phyloP scores from a whole-genome alignment of 2,888 invertebrate species.

The Minunthozetes semirufus region DNA sequence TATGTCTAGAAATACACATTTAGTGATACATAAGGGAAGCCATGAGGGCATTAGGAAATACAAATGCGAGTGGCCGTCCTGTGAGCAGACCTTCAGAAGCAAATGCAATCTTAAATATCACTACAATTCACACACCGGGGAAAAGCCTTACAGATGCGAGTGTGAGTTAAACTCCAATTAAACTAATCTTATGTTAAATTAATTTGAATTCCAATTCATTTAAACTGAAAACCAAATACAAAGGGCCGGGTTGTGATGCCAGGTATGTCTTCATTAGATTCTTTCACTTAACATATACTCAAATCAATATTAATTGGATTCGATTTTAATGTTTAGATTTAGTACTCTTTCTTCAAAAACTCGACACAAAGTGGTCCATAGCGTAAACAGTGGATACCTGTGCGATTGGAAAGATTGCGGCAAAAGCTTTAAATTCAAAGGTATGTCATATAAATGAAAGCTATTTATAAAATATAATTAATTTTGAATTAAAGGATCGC shows the following conservation, averaged over 20 bases:
- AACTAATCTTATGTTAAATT: not conserved
- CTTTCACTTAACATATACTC: not conserved
- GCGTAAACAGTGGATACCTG: not conserved
- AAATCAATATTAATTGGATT: not conserved
- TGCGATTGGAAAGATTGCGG: not conserved
- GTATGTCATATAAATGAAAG: not conserved
- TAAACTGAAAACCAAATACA: not conserved
- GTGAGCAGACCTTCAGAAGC: not conserved
- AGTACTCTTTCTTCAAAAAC: not conserved
- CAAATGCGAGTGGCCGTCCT: not conserved
- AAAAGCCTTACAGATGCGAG: slow-evolving; percentile 3
- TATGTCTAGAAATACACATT: not conserved
- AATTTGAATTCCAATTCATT: not conserved
- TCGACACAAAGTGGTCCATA: slow-evolving; percentile 7
- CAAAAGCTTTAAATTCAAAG: slow-evolving; percentile 8
- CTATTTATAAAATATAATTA: too few relatives aligned
- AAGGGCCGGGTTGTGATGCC: slow-evolving; percentile 18
- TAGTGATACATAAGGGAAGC: not conserved
- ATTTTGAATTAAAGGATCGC: too few relatives aligned
- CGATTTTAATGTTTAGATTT: not conserved
- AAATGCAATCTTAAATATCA: slow-evolving; percentile 2
- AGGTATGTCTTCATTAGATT: not conserved
- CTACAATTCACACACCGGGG: not conserved
- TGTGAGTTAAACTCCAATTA: not conserved
- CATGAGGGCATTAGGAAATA: slow-evolving; percentile 13